Percentiles rank a stretch among this genome's conserved stretches.
These are phyloP conservation scores for Isichthys henryi DNA, from an alignment of 2,113 vertebrate species.

Conservation along the genomic window DNA sequence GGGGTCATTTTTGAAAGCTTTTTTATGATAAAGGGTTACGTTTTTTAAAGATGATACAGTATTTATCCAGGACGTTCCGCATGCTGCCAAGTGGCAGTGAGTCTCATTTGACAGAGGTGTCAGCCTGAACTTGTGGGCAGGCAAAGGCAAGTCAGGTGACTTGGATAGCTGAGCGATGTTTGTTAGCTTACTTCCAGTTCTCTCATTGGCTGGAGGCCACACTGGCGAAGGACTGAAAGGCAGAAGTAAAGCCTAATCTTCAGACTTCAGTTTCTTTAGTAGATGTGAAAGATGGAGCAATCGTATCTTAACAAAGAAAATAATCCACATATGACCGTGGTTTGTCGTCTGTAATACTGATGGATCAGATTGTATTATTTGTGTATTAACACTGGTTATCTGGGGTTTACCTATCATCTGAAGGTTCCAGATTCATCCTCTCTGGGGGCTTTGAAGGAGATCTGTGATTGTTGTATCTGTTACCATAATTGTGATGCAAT, in stretches of 20 bases:
- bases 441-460: neutral
- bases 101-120: neutral
- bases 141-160: neutral
- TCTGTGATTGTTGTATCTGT: neutral
- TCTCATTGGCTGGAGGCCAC: neutral
- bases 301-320: neutral
- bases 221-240: neutral
- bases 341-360: neutral
- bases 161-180: neutral
- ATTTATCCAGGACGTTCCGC: neutral
- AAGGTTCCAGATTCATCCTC: neutral
- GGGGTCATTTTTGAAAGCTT: conserved; percentile 1
- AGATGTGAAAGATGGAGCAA: neutral
- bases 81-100: neutral
- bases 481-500: neutral
- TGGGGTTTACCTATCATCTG: neutral
- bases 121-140: neutral
- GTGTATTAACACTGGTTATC: neutral
- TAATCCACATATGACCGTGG: neutral
- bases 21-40: neutral
- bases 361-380: neutral
- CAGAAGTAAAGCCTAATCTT: neutral
- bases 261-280: neutral
- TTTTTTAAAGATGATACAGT: neutral
- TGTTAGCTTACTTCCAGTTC: neutral